Conservation (phyloP, 2,113 vertebrate species). For the Oostethus manadensis region DNA sequence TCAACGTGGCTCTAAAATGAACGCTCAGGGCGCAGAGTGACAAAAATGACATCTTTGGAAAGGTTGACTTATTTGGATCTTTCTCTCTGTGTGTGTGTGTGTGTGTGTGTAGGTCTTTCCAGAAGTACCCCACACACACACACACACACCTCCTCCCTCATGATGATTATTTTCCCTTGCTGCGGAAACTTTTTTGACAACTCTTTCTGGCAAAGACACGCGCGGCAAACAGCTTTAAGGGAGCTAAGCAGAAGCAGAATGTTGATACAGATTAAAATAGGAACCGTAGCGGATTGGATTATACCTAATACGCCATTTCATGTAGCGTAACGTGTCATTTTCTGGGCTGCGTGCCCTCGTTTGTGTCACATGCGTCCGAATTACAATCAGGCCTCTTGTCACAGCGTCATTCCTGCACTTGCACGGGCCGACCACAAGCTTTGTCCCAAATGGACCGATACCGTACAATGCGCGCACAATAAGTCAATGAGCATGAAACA, state of each 20-base stretch:
- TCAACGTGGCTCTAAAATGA: slow-evolving; percentile 25
- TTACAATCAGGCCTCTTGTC: slow-evolving; percentile 61
- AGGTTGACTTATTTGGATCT: slow-evolving; percentile 37
- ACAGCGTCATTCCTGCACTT: slow-evolving; percentile 22
- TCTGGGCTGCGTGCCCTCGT: slow-evolving; percentile 65
- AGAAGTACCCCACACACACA: background rate
- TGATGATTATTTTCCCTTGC: slow-evolving; percentile 21
- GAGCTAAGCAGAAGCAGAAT: slow-evolving; percentile 40
- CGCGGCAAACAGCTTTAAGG: slow-evolving; percentile 44
- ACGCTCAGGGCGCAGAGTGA: slow-evolving; percentile 10
- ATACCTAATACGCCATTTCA: slow-evolving; percentile 62
- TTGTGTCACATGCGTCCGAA: slow-evolving; percentile 55
- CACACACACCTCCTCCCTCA: slow-evolving; percentile 18
- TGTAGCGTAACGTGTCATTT: slow-evolving; percentile 59
- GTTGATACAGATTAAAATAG: slow-evolving; percentile 64
- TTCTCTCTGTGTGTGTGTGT: slow-evolving; percentile 19
- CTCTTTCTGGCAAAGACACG: slow-evolving; percentile 45
- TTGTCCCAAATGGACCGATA: background rate
- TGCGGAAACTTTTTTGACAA: slow-evolving; percentile 36
- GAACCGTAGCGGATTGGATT: slow-evolving; percentile 65
- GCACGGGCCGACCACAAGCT: background rate
- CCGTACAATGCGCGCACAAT: background rate
- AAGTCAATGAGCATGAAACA: too few relatives aligned
- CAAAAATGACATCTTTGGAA: slow-evolving; percentile 36
- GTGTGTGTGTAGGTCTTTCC: background rate